A percentile compares a stretch with the other conserved stretches of the same genome.
phyloP scores from a whole-genome alignment of 2,797 vertebrate species.

The Hemitrygon akajei region DNA sequence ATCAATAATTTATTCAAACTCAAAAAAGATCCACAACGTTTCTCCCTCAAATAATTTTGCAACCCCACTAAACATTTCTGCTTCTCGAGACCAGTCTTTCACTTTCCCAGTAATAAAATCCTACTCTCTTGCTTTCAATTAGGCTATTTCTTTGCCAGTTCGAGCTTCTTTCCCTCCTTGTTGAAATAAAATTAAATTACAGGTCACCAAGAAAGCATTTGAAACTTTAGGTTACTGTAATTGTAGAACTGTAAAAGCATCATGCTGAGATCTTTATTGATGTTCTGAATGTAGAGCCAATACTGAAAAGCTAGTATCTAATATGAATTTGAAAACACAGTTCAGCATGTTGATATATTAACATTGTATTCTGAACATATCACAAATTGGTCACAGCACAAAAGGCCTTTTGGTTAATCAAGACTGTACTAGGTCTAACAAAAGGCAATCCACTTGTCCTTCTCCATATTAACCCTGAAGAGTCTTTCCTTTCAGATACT shows the following conservation, averaged over 20 bases:
- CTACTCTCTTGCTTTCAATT: conserved; percentile 24
- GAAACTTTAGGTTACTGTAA: background rate
- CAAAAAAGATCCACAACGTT: background rate
- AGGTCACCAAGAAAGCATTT: background rate
- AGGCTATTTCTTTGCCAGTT: background rate
- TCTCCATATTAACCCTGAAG: too few species aligned
- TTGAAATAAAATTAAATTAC: conserved; percentile 20
- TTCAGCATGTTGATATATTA: background rate
- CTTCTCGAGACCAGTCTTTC: background rate
- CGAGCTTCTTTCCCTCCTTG: background rate
- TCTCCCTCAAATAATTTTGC: background rate
- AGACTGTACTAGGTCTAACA: too few species aligned
- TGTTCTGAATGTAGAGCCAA: background rate
- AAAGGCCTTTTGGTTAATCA: too few species aligned
- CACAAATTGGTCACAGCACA: too few species aligned
- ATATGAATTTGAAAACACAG: background rate
- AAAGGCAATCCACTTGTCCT: too few species aligned
- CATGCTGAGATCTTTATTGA: background rate
- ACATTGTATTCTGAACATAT: too few species aligned
- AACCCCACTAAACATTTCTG: background rate
- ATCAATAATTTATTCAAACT: conserved; percentile 3
- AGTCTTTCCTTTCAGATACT: too few species aligned
- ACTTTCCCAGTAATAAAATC: background rate
- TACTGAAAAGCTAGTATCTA: background rate
- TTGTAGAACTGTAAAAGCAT: background rate